Conservation (phyloP, 92 coral and sea anemone species). For the Blastomussa wellsi region DNA sequence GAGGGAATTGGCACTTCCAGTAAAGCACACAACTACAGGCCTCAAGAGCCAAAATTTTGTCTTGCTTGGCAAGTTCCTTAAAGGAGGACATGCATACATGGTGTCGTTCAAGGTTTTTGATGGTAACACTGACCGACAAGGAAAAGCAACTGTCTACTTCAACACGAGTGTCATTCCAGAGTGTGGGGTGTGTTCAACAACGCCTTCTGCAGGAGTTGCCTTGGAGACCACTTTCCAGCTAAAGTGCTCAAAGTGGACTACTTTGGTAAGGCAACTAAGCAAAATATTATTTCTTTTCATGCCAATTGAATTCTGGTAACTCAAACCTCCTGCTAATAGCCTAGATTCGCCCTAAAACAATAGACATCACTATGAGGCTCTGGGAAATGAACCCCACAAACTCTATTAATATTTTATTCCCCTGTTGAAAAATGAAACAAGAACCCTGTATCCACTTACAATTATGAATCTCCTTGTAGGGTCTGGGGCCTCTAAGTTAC, state of each 20-base stretch:
- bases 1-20: not conserved
- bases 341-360: too few species aligned
- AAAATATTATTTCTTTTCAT: too few species aligned
- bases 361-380: too few species aligned
- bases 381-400: too few species aligned
- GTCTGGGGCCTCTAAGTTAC: not conserved
- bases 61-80: constrained; percentile 24
- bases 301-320: too few species aligned
- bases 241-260: constrained; percentile 43
- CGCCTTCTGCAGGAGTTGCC: constrained; percentile 54
- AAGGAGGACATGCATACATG: constrained; percentile 39
- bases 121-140: constrained; percentile 2
- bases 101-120: constrained; percentile 9
- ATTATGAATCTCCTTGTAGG: not conserved
- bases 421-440: too few species aligned
- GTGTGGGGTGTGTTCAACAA: constrained; percentile 44
- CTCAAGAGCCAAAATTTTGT: constrained; percentile 39
- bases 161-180: constrained; percentile 45
- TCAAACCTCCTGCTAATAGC: too few species aligned
- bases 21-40: constrained; percentile 55
- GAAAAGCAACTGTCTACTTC: constrained; percentile 59
- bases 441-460: too few species aligned
- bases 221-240: constrained; percentile 61
- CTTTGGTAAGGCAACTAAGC: constrained; percentile 37
- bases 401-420: too few species aligned